Conservation (phyloP, 2,797 vertebrate species). For the Gambusia yucatana region DNA sequence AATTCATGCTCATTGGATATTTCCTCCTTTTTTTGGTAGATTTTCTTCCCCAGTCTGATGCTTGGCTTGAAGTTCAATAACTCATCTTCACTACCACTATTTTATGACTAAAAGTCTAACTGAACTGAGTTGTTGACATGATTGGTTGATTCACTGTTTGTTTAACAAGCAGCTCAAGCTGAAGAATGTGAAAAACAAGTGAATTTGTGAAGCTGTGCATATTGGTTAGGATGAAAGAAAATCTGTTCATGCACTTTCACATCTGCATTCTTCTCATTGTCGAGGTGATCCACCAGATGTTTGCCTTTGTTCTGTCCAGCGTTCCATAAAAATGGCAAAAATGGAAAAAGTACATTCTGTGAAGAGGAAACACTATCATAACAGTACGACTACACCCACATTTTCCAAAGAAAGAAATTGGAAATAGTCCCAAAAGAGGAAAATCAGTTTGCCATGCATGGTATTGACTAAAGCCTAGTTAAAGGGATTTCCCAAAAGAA, state of each 20-base stretch:
- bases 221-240: constrained; percentile 40
- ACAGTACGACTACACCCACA: constrained; percentile 70
- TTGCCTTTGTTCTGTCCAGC: constrained; percentile 53
- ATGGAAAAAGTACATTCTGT: constrained; percentile 60
- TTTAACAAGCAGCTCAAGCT: neutral
- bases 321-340: constrained; percentile 43
- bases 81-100: neutral
- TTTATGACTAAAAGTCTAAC: neutral
- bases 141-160: neutral
- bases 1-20: neutral
- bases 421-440: constrained; percentile 70
- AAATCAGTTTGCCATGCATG: constrained; percentile 68
- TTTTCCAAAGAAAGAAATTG: constrained; percentile 79
- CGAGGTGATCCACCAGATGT: constrained; percentile 66
- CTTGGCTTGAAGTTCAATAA: neutral
- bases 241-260: constrained; percentile 53
- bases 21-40: neutral
- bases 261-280: constrained; percentile 67
- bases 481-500: constrained; percentile 79
- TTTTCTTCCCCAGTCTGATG: neutral
- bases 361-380: constrained; percentile 66
- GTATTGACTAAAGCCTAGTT: constrained; percentile 70
- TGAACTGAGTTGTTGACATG: neutral
- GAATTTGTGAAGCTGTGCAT: constrained; percentile 19
- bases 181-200: neutral